Percentiles rank a stretch among this genome's conserved stretches.
Conservation (phyloP, 2,888 invertebrate genomes). For the Marronus borbonicus region DNA sequence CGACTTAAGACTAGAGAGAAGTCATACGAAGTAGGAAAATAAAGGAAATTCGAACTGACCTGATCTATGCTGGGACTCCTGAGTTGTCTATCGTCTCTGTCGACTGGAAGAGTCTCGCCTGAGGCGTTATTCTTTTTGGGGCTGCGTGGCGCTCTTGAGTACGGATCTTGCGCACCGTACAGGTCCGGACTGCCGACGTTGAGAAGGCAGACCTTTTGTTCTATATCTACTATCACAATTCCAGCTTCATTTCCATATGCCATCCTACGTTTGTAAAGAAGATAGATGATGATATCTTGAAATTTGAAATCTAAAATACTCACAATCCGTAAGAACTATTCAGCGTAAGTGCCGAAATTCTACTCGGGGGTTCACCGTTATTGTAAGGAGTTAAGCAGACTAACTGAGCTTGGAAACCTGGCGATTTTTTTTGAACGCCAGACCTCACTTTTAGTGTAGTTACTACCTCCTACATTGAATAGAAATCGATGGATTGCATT, state of each 20-base stretch:
- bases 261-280: conserved; percentile 76
- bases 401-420: conserved; percentile 98
- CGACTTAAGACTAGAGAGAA: conserved; percentile 5
- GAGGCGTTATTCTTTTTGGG: conserved; percentile 76
- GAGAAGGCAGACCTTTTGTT: conserved; percentile 90
- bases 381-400: conserved; percentile 92
- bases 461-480: conserved; percentile 64
- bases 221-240: conserved; percentile 94
- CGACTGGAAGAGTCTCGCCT: conserved; percentile 69
- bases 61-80: conserved; percentile 92
- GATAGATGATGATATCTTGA: neutral
- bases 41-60: conserved; percentile 74
- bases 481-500: conserved; percentile 34
- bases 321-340: conserved; percentile 98
- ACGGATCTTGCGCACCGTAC: conserved; percentile 91
- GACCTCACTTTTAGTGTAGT: conserved; percentile 78
- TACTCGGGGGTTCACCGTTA: conserved; percentile 85
- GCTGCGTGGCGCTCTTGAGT: conserved; percentile 85
- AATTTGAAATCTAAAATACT: conserved; percentile 70
- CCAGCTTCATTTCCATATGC: conserved; percentile 98
- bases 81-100: conserved; percentile 73
- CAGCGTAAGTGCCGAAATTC: conserved; percentile 91
- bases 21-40: conserved; percentile 11
- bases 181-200: conserved; percentile 93
- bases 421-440: conserved; percentile 87